Percentiles rank a stretch among this genome's conserved stretches.
Conservation (phyloP, 2,113 vertebrate species). For the Nyctereutes procyonoides region DNA sequence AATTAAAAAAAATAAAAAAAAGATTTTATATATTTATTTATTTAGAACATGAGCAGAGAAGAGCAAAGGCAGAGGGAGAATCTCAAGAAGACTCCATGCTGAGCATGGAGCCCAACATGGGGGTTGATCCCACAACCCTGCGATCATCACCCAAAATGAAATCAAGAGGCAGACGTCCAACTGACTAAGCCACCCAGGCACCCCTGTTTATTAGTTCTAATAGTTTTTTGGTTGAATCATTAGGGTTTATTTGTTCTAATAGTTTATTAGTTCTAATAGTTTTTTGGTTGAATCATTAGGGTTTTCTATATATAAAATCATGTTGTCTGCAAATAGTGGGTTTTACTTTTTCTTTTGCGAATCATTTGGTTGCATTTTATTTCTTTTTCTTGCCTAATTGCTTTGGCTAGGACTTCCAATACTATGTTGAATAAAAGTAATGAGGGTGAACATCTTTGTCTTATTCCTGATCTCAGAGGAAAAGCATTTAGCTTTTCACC, state of each 20-base stretch:
- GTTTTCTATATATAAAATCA: neutral
- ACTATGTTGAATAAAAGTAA: neutral
- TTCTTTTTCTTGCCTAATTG: neutral
- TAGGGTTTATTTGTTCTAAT: neutral
- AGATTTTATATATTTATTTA: neutral
- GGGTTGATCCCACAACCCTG: neutral
- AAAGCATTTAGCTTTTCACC: neutral
- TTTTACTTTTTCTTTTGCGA: neutral
- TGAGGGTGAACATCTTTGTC: neutral
- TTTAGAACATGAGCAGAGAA: neutral
- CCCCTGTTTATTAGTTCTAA: neutral
- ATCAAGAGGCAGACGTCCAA: neutral
- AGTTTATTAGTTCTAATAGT: neutral
- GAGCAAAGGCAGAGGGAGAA: neutral
- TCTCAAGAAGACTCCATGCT: neutral
- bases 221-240: neutral
- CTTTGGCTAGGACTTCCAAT: neutral
- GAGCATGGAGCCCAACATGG: neutral
- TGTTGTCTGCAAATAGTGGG: neutral
- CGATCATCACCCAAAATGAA: neutral
- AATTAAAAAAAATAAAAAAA: too few relatives aligned
- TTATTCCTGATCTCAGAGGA: neutral
- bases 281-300: neutral
- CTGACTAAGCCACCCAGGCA: neutral
- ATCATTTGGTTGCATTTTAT: neutral